Evolutionary conservation across 2,888 invertebrate genomes (phyloP).

Genomic region (Diaphora mendica): DNA sequence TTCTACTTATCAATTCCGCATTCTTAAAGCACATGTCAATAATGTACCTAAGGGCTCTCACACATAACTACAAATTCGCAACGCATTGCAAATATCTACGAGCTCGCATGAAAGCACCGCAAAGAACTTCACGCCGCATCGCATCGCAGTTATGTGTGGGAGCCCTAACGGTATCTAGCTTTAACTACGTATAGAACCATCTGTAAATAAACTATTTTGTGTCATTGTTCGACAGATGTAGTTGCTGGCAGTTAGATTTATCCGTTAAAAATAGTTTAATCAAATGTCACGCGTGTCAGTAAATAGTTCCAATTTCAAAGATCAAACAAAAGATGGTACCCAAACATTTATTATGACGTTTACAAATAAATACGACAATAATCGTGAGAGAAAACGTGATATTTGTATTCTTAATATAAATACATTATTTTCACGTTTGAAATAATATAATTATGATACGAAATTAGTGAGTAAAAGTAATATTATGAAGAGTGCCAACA

Average conservation of each 20-base stretch:
- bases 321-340: slow-evolving; percentile 74
- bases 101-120: too few species aligned
- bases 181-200: neutral
- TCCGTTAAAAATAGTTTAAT: slow-evolving; percentile 74
- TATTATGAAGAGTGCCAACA: slow-evolving; percentile 69
- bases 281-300: slow-evolving; percentile 72
- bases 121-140: too few species aligned
- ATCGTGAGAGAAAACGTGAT: slow-evolving; percentile 55
- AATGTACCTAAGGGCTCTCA: too few species aligned
- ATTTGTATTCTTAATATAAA: slow-evolving; percentile 46
- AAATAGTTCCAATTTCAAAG: slow-evolving; percentile 75
- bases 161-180: too few species aligned
- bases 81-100: too few species aligned
- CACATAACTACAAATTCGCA: too few species aligned
- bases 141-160: too few species aligned
- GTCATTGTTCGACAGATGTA: slow-evolving; percentile 42
- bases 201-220: slow-evolving; percentile 41
- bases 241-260: slow-evolving; percentile 50
- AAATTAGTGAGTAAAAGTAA: slow-evolving; percentile 64
- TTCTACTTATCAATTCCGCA: too few species aligned
- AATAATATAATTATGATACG: slow-evolving; percentile 67
- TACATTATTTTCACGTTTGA: slow-evolving; percentile 45
- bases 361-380: slow-evolving; percentile 63
- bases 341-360: slow-evolving; percentile 72
- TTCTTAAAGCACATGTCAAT: too few species aligned